Conservation (phyloP, 2,888 invertebrate species). For the Neoitamus cyanurus region DNA sequence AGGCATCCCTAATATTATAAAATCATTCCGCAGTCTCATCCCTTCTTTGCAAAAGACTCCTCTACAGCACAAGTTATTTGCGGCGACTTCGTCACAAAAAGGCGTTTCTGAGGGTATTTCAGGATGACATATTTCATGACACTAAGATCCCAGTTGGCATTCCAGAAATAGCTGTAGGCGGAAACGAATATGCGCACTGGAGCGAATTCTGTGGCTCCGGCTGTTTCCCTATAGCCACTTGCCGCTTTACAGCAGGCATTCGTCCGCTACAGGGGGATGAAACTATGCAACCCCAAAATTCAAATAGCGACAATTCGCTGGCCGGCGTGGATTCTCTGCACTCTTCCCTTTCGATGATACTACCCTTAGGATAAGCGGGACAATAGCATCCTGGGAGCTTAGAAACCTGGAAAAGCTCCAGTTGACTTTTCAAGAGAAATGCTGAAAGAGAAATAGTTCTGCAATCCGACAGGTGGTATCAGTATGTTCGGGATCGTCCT, state of each 20-base stretch:
- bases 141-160: conserved; percentile 55
- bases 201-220: neutral
- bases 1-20: conserved; percentile 24
- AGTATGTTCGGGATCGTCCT: conserved; percentile 46
- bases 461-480: conserved; percentile 52
- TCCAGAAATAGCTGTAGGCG: conserved; percentile 60
- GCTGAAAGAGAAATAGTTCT: conserved; percentile 12
- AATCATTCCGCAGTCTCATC: conserved; percentile 20
- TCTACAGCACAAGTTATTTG: neutral
- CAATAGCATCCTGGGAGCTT: neutral
- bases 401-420: neutral
- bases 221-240: neutral
- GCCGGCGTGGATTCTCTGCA: conserved; percentile 9
- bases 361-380: conserved; percentile 10
- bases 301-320: conserved; percentile 6
- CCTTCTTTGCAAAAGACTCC: neutral
- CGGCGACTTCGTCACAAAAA: conserved; percentile 43
- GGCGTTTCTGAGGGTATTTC: conserved; percentile 50
- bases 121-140: neutral
- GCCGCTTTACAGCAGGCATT: neutral
- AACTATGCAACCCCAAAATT: conserved; percentile 26
- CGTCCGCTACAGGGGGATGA: conserved; percentile 22
- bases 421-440: neutral
- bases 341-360: neutral
- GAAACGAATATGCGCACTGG: conserved; percentile 62